These are phyloP conservation scores for Eristalis intricaria DNA, from an alignment of 2,888 invertebrate species.

Conservation along the genomic window DNA sequence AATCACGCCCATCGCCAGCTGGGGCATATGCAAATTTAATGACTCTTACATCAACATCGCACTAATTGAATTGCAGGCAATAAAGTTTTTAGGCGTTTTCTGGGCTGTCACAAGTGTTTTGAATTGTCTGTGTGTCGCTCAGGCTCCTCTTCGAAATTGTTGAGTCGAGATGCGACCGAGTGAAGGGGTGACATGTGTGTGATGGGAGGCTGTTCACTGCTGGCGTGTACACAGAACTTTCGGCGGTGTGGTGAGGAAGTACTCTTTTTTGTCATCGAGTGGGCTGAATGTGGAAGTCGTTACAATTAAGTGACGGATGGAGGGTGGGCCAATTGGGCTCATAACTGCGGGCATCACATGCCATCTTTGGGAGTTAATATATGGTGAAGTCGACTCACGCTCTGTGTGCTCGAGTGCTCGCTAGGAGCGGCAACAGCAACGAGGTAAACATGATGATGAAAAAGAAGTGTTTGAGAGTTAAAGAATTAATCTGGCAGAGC, in stretches of 20 bases:
- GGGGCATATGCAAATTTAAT: slow-evolving; percentile 70
- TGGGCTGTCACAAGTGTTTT: slow-evolving; percentile 67
- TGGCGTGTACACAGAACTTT: slow-evolving; percentile 12
- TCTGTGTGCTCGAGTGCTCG: not conserved
- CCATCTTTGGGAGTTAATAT: slow-evolving; percentile 49
- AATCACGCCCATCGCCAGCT: slow-evolving; percentile 41
- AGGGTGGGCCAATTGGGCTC: slow-evolving; percentile 15
- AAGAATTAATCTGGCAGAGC: no score
- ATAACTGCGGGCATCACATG: slow-evolving; percentile 55
- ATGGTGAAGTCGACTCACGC: slow-evolving; percentile 6
- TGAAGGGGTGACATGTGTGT: slow-evolving; percentile 60
- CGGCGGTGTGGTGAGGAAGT: not conserved
- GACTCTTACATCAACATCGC: slow-evolving; percentile 71
- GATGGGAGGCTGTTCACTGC: slow-evolving; percentile 13
- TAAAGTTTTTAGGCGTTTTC: slow-evolving; percentile 71
- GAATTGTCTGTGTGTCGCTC: slow-evolving; percentile 52
- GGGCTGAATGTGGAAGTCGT: slow-evolving; percentile 61
- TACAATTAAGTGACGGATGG: slow-evolving; percentile 55
- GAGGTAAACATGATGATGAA: not conserved
- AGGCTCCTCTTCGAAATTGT: not conserved
- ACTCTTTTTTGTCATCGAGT: slow-evolving; percentile 16
- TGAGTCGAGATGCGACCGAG: not conserved
- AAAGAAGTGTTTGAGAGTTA: not conserved
- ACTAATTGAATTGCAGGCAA: slow-evolving; percentile 72
- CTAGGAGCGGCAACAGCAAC: not conserved